Evolutionary conservation across 2,888 invertebrate species (phyloP).

Genomic region (Eupsilia transversa): DNA sequence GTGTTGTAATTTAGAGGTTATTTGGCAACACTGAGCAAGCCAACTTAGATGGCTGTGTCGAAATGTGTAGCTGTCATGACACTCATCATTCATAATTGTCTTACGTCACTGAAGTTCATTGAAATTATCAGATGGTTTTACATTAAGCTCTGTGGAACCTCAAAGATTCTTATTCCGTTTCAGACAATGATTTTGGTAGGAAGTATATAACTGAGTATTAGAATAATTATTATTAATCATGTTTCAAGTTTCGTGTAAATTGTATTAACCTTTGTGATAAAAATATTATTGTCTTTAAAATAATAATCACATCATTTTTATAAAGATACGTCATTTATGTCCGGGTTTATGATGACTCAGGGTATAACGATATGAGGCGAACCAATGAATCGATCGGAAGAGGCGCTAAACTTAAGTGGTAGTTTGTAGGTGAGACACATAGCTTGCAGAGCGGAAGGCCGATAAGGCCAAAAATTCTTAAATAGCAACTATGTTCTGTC

Average conservation of each 20-base stretch:
- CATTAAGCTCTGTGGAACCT: conserved; percentile 15
- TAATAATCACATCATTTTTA: not conserved
- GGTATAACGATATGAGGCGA: not conserved
- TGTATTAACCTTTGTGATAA: too few species aligned
- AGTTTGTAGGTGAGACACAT: not conserved
- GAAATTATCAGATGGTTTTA: conserved; percentile 10
- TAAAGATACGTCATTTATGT: not conserved
- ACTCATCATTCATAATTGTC: not conserved
- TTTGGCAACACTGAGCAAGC: not conserved
- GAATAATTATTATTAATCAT: conserved; percentile 12
- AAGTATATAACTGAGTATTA: conserved; percentile 18
- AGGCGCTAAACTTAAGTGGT: too few species aligned
- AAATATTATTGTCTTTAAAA: not conserved
- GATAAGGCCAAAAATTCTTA: not conserved
- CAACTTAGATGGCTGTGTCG: not conserved
- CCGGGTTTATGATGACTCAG: not conserved
- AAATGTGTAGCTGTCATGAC: not conserved
- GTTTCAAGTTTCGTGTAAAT: conserved; percentile 14
- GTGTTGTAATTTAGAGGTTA: not conserved
- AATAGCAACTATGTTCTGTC: not conserved
- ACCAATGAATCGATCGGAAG: too few species aligned
- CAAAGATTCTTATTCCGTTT: not conserved
- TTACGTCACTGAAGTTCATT: not conserved
- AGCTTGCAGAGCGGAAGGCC: not conserved
- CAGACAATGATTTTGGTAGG: conserved; percentile 26